Evolutionary conservation across 2,888 invertebrate genomes (phyloP).

Genomic region (Cephus pygmeus): DNA sequence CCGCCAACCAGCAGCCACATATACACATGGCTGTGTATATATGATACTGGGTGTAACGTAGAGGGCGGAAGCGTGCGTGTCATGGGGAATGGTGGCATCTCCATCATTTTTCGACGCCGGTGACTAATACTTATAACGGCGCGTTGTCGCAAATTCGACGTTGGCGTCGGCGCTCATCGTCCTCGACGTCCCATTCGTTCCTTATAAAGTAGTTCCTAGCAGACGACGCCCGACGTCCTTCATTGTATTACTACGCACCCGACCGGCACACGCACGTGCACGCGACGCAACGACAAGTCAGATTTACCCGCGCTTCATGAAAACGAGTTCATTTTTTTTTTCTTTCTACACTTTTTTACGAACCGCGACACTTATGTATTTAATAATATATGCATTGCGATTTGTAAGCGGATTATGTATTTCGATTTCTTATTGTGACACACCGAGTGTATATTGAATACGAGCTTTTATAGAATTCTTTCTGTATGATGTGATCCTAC

Average conservation of each 20-base stretch:
- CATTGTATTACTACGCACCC: conserved; percentile 41
- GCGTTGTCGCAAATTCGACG: not conserved
- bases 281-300: not conserved
- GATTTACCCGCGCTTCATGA: not conserved
- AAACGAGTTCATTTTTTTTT: not conserved
- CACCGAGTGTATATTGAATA: not conserved
- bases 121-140: not conserved
- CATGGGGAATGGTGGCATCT: not conserved
- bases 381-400: not conserved
- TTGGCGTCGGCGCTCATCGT: not conserved
- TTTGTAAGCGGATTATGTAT: not conserved
- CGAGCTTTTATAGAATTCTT: not conserved
- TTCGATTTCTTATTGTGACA: not conserved
- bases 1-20: not conserved
- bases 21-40: not conserved
- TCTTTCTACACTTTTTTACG: not conserved
- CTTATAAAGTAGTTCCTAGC: conserved; percentile 40
- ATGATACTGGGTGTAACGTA: not conserved
- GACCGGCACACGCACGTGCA: conserved; percentile 16
- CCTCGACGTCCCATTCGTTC: not conserved
- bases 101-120: not conserved
- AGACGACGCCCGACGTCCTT: conserved; percentile 41
- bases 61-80: not conserved
- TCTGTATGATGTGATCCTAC: not conserved
- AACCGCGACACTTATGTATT: not conserved